Evolutionary conservation across 2,888 invertebrate species (phyloP), one percentile per base, ranked within the genome.

Genomic region (Scrobipalpa costella): DNA sequence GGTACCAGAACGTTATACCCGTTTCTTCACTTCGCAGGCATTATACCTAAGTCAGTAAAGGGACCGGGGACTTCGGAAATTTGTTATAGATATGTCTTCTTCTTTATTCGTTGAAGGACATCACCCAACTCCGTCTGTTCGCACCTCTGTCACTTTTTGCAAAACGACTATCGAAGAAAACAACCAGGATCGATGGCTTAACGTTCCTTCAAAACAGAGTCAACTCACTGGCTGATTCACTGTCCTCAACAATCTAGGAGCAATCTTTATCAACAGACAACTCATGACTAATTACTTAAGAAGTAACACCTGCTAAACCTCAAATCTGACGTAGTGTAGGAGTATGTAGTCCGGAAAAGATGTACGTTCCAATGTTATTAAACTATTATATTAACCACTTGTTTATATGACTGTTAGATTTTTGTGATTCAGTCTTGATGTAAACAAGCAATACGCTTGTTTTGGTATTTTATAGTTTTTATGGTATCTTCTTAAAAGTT

Each of bases 321-420:
- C 34, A 8, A 55, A 55, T 15, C 55, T 55, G 55, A 34, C 55
- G 33, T 34, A 34, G 15, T 33, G 33, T n/a, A n/a, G n/a, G n/a
- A n/a, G n/a, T 55, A 34, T 55, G 78, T 74, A 63, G 73, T 66
- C 78, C 83, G 84, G 85, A 83, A 83, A 78, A 78, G 68, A 70
- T 71, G 64, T 55, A 71, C 79, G 82, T 85, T 73, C 82, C 80
- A 66, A 69, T 69, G 66, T 69, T 74, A 78, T 72, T 72, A 72
- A 74, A 72, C 71, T 71, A 15, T 52, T 27, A 34, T 7, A 11
- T 11, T 27, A 27, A 50, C 69, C 68, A 70, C 70, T 74, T 73
- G 72, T 73, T 68, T 77, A 76, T 77, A 76, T 68, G 73, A 71
- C 68, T 69, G 68, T 69, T 79, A 17, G 38, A 57, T 17, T 11